phyloP scores from a whole-genome alignment of 1,140 invertebrate species.

The Pseudomyrmex sp. region DNA sequence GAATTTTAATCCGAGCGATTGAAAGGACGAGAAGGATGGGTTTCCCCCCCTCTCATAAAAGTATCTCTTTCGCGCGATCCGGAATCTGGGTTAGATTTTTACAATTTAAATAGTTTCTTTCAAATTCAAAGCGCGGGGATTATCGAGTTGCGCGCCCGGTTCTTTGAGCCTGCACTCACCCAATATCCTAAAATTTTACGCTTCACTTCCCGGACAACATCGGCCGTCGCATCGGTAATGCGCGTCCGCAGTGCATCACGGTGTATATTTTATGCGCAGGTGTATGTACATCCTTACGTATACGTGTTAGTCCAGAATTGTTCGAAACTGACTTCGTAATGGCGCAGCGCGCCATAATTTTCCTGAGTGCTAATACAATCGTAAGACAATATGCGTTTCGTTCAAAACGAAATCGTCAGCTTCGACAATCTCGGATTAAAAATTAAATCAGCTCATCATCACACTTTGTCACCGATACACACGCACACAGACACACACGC shows the following conservation, averaged over 20 bases:
- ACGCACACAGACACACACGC: too few species aligned
- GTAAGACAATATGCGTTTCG: too few species aligned
- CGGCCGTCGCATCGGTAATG: conserved; percentile 20
- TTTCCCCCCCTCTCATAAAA: neutral
- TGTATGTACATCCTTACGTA: neutral
- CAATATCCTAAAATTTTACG: conserved; percentile 47
- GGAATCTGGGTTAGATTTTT: conserved; percentile 58
- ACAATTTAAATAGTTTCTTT: conserved; percentile 59
- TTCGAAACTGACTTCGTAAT: neutral
- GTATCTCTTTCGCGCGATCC: neutral
- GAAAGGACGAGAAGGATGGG: conserved; percentile 6
- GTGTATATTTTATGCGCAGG: neutral
- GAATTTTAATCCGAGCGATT: conserved; percentile 48
- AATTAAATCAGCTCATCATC: too few species aligned
- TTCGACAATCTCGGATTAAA: too few species aligned
- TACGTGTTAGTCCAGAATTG: neutral
- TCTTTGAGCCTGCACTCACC: conserved; percentile 22
- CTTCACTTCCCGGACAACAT: conserved; percentile 15
- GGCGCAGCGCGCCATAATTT: too few species aligned
- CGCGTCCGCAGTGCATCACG: neutral
- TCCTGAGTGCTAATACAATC: too few species aligned
- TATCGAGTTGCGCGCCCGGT: conserved; percentile 36
- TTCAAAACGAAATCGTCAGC: too few species aligned
- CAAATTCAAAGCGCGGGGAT: conserved; percentile 46
- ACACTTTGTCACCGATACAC: too few species aligned